Conservation (phyloP, 1,140 invertebrate species). For the Diuraphis noxia region DNA sequence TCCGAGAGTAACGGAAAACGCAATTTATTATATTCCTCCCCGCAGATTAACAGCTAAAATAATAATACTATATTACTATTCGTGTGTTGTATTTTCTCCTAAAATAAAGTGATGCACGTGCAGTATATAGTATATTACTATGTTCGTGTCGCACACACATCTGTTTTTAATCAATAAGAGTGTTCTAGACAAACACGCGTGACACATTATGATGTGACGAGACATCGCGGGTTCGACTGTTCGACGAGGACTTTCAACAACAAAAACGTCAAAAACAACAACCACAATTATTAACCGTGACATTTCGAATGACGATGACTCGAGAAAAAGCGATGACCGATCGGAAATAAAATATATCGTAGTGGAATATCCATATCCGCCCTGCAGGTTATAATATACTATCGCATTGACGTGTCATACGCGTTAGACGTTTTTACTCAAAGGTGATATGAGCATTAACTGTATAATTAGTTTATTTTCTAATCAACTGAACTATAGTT, state of each 20-base stretch:
- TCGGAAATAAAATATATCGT: background rate
- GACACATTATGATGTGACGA: background rate
- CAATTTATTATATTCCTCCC: constrained; percentile 3
- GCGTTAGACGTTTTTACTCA: too few relatives aligned
- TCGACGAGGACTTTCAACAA: background rate
- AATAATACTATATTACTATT: background rate
- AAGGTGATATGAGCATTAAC: too few relatives aligned
- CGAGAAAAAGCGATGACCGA: background rate
- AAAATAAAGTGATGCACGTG: background rate
- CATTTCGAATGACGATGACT: background rate
- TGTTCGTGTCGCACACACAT: background rate
- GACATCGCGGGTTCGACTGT: background rate
- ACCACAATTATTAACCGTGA: too few relatives aligned
- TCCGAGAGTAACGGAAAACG: background rate
- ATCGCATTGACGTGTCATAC: background rate
- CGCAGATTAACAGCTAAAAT: background rate
- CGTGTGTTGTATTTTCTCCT: background rate
- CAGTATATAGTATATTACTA: too few relatives aligned
- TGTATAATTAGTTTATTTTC: too few relatives aligned
- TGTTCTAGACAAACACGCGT: too few relatives aligned
- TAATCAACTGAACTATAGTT: too few relatives aligned
- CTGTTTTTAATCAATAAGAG: constrained; percentile 31
- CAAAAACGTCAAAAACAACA: too few relatives aligned
- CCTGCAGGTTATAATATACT: background rate
- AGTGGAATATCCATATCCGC: too few relatives aligned